Base-by-base conservation (phyloP, 2,113 vertebrate genomes). In the Solea solea region DNA sequence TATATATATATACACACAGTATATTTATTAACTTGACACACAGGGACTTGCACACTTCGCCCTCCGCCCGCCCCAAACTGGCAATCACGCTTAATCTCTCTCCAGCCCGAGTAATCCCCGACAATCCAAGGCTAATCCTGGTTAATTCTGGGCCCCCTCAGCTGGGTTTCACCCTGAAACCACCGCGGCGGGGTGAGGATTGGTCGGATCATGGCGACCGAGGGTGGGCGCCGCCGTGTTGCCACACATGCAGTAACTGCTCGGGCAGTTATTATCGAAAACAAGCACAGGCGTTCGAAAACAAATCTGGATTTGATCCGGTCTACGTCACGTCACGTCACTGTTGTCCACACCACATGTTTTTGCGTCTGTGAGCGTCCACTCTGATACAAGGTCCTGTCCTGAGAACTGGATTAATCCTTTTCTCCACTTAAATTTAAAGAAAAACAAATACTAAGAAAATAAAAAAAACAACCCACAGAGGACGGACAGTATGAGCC, bases 91-190 rank as follows among this genome's bases (percentile, higher is more conserved):
- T 62, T 88, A 92, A 92, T 93, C 92, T 88, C 82, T 82, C 88
- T 91, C 91, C 87, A 92, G 87, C 82, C 85, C 76, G 84, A 84
- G 89, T 93, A 93, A 93, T 93, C 91, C 87, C 75, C 2, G 69
- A 76, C 89, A 91, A 90, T 92, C 89, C 86, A 9, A 69, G 69
- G 86, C 88, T 93, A 93, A 92, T 93, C 93, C 90, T 79, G 87
- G 89, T 90, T 93, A 91, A 93, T 91, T 93, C 91, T 85, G 91
- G 86, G 84, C 83, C 88, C 90, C 84, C 87, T 87, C 85, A 75
- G 80, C 82, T 89, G 86, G 82, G 88, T 88, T 84, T 92, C 86
- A 90, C 86, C 88, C 87, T 86, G 80, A 82, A 88, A 88, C 76
- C 87, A 74, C 86, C 53, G 86, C 81, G 85, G 90, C 88, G 83